Evolutionary conservation across 1,140 invertebrate genomes (phyloP), one percentile per base, ranked within the genome.

Genomic region (Apocrypta bakeri): DNA sequence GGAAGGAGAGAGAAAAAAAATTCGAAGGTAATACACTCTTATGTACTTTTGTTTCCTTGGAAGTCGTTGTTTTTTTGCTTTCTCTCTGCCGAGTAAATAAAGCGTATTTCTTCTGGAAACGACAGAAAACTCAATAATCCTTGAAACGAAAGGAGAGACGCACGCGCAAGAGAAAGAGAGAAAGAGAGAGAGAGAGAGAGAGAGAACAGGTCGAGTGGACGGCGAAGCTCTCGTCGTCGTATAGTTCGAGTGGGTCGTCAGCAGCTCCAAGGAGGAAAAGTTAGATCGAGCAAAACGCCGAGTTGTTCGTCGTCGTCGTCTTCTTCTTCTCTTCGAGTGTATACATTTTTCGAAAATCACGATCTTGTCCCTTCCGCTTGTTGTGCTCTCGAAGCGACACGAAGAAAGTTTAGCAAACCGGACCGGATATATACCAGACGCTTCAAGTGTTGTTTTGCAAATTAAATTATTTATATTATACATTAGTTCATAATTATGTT

Each of bases 101-200:
- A 91, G 87, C 89, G 87, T 87, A 90, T 90, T 91, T 91, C 90
- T 91, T 91, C 90, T 91, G 90, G 88, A 88, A 89, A 89, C 90
- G 90, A 91, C 90, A 90, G 89, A 87, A 91, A 91, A 91, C 89
- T 91, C 90, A 90, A 91, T 91, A 91, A 91, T 90, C 89, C 86
- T 90, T 82, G 86, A 88, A 88, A 88, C 86, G 86, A 87, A 77
- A 64, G 37, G 48, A 56, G 48, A 56, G 21, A 24, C 63, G 24
- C 64, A 75, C 33, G 72, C 42, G 40, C 29, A 29, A 72, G 40
- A 42, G 66, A 79, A 74, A 31, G 71, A 78, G 74, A 82, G 42
- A 79, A n/a, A 73, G 82, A 25, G 72, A 66, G 40, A 42, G 42
- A 72, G 40, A 42, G 66, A 79, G 78, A 31, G 71, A 78, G 74